phyloP scores from a whole-genome alignment of 2,113 vertebrate genomes.

The Ochotona curzoniae region DNA sequence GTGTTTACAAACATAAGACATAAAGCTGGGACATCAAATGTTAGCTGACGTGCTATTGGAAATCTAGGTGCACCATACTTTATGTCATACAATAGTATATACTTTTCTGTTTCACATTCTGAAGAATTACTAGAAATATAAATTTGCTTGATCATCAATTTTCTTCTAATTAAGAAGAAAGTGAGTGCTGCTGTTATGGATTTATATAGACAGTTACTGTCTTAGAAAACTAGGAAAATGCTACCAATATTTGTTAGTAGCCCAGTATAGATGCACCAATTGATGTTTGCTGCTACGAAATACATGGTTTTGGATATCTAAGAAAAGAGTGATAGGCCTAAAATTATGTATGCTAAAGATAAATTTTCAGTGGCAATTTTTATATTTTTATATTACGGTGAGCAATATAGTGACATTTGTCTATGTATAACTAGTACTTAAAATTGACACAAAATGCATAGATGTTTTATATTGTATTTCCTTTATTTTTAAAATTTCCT shows the following conservation, averaged over 20 bases:
- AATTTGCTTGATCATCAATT: background rate
- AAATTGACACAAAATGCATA: background rate
- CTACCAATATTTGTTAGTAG: background rate
- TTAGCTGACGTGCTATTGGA: background rate
- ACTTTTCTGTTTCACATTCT: background rate
- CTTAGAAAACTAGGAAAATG: slow-evolving; percentile 20
- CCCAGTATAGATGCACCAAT: slow-evolving; percentile 4
- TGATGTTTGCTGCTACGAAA: background rate
- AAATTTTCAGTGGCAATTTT: slow-evolving; percentile 12
- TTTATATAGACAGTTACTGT: slow-evolving; percentile 33
- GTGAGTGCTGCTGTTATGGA: background rate
- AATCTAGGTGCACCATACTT: background rate
- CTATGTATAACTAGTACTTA: background rate
- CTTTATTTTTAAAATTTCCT: background rate
- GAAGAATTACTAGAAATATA: background rate
- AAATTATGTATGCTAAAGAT: background rate
- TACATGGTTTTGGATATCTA: background rate
- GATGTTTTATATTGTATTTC: background rate
- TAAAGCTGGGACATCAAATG: background rate
- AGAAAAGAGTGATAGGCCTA: background rate
- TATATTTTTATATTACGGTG: background rate
- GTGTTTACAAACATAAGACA: background rate
- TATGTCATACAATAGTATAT: background rate
- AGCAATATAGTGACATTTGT: background rate
- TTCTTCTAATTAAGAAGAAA: background rate